These are phyloP conservation scores for Planococcus citri DNA, from an alignment of 1,140 invertebrate species.

Conservation along the genomic window DNA sequence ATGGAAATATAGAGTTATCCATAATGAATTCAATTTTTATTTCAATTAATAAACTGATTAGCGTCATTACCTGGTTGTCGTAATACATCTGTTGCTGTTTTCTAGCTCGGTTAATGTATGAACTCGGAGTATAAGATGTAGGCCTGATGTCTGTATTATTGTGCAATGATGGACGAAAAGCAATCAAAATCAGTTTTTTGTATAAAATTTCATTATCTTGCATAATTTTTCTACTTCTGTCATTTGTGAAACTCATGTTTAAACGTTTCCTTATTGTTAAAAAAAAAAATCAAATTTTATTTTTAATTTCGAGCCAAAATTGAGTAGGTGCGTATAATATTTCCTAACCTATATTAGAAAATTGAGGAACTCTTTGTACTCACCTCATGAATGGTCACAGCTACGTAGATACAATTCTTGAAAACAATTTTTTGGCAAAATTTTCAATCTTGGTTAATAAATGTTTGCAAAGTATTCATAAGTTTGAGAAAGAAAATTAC, in stretches of 20 bases:
- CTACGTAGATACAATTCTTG: too few species aligned
- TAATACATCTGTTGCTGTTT: not conserved
- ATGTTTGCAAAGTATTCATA: too few species aligned
- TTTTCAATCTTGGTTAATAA: too few species aligned
- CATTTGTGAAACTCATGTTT: constrained; percentile 11
- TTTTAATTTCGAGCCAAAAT: too few species aligned
- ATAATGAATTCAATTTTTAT: too few species aligned
- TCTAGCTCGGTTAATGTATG: not conserved
- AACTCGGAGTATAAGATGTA: not conserved
- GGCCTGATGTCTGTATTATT: not conserved
- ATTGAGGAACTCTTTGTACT: too few species aligned
- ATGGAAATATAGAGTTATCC: not conserved
- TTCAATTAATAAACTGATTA: too few species aligned
- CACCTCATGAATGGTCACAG: too few species aligned
- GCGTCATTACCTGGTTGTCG: constrained; percentile 8
- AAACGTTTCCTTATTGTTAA: not conserved
- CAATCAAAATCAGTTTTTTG: not conserved
- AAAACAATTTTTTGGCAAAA: too few species aligned
- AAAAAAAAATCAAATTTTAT: not conserved
- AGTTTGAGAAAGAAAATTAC: too few species aligned
- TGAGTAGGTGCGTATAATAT: too few species aligned
- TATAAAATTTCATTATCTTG: constrained; percentile 4
- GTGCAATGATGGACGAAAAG: not conserved
- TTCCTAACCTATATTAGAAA: too few species aligned
- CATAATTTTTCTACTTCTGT: not conserved